phyloP scores from a whole-genome alignment of 2,797 vertebrate species.

The Antennarius maculatus region DNA sequence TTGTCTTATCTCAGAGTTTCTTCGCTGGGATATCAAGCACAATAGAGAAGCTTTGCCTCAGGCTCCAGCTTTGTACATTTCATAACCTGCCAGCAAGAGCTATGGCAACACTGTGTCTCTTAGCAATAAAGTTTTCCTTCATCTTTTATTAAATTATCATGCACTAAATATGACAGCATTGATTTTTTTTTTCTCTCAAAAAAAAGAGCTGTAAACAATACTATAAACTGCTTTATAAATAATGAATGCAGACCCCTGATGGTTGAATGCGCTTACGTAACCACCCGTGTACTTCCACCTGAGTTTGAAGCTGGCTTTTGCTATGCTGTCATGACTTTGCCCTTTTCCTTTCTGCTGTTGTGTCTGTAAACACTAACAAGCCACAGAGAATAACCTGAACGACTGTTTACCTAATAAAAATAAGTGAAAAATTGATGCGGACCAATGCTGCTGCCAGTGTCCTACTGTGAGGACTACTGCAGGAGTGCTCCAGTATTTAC shows the following conservation, averaged over 20 bases:
- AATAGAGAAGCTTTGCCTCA: conserved; percentile 62
- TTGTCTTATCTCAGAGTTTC: conserved; percentile 74
- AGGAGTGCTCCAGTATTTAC: conserved; percentile 67
- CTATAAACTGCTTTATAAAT: conserved; percentile 41
- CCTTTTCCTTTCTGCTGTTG: conserved; percentile 49
- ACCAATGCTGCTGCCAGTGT: conserved; percentile 37
- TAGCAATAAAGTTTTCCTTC: conserved; percentile 21
- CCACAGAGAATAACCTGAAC: conserved; percentile 5
- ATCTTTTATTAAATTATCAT: conserved; percentile 45
- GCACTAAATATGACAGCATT: conserved; percentile 29
- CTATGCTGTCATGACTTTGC: conserved; percentile 32
- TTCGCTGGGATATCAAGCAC: conserved; percentile 56
- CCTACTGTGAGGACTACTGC: conserved; percentile 55
- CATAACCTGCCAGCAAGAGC: conserved; percentile 38
- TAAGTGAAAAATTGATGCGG: conserved; percentile 50
- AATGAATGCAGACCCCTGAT: conserved; percentile 41
- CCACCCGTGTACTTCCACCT: conserved; percentile 22
- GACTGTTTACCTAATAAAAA: conserved; percentile 49
- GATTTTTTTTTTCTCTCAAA: conserved; percentile 26
- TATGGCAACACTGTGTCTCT: conserved; percentile 10
- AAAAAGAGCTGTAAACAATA: conserved; percentile 29
- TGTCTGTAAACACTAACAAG: conserved; percentile 51
- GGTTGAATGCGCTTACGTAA: conserved; percentile 34
- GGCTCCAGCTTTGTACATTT: conserved; percentile 60
- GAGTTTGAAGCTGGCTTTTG: conserved; percentile 31